Conservation (phyloP, 2,888 invertebrate genomes). For the Zootermopsis nevadensis region DNA sequence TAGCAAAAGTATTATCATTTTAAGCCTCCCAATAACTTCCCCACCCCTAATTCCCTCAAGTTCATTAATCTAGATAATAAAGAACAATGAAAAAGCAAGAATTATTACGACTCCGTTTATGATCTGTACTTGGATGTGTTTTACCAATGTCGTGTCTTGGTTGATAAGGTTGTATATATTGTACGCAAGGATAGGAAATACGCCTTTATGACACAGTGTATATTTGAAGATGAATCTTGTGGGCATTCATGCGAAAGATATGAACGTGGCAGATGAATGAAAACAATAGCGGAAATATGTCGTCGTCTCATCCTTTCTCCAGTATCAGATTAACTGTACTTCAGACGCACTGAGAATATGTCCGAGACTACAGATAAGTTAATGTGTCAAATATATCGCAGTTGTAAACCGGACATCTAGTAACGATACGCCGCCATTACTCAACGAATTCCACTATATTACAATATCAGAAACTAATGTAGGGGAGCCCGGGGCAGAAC, state of each 20-base stretch:
- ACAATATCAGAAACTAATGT: too few relatives aligned
- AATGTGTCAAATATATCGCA: too few relatives aligned
- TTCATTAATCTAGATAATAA: conserved; percentile 32
- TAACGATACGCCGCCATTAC: too few relatives aligned
- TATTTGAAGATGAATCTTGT: too few relatives aligned
- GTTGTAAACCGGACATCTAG: too few relatives aligned
- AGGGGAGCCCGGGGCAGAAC: too few relatives aligned
- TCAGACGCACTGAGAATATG: neutral
- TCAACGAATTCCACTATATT: too few relatives aligned
- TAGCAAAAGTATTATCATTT: conserved; percentile 32
- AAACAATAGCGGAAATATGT: conserved; percentile 19
- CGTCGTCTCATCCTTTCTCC: neutral
- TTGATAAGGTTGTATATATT: too few relatives aligned
- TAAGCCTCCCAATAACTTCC: neutral
- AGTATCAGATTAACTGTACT: conserved; percentile 11
- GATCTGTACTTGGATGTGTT: too few relatives aligned
- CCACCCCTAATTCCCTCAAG: neutral
- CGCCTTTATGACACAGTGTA: too few relatives aligned
- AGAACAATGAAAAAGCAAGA: conserved; percentile 35
- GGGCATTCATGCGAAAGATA: conserved; percentile 20
- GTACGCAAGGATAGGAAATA: too few relatives aligned
- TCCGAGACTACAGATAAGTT: neutral
- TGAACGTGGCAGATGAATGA: neutral
- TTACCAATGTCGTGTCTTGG: too few relatives aligned
- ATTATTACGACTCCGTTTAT: neutral